Evolutionary conservation across 2,113 vertebrate species (phyloP), one percentile per base, ranked within the genome.

Genomic region (Chaetops frenatus): DNA sequence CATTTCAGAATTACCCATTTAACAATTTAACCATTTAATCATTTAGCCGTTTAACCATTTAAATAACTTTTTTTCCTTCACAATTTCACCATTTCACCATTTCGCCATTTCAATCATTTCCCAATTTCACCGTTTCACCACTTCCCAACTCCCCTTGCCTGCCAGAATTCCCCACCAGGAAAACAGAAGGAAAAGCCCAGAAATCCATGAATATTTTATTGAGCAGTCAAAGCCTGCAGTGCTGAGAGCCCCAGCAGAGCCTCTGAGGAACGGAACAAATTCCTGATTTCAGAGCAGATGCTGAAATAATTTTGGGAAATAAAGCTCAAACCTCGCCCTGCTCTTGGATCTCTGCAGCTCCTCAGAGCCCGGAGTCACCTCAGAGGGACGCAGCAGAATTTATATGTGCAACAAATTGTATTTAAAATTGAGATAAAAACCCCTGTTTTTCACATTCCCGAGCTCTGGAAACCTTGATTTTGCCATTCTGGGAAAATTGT

Each of bases 181-280:
- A 81, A 87, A 58, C 5, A 95, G 94, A 65, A 93, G 87, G 87
- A 80, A 60, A 78, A 93, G 64, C 76, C 88, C 67, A 81, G 77
- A 69, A 89, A 96, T 33, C 81, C 84, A 57, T 62, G 88, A 81
- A 91, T 95, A 84, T 91, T 95, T 94, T 50, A 93, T 66, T n/a
- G 71, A 92, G 81, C 92, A 81, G 44, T 70, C 77, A 78, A 61
- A 81, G 22, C 5, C 77, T 21, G 18, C 11, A 53, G 92, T 31
- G 54, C 31, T 33, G 77, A 91, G 40, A 27, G 90, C 78, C 88
- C 74, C 29, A 90, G 92, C 83, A 93, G 84, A 93, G 71, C 57
- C 93, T 88, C 84, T 31, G 81, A 96, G 91, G 95, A 93, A 86
- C 69, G 35, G 73, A 93, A 90, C 78, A 66, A 84, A 92, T 78